Conservation (phyloP, 2,888 invertebrate genomes). For the Drosophila tanythrix region DNA sequence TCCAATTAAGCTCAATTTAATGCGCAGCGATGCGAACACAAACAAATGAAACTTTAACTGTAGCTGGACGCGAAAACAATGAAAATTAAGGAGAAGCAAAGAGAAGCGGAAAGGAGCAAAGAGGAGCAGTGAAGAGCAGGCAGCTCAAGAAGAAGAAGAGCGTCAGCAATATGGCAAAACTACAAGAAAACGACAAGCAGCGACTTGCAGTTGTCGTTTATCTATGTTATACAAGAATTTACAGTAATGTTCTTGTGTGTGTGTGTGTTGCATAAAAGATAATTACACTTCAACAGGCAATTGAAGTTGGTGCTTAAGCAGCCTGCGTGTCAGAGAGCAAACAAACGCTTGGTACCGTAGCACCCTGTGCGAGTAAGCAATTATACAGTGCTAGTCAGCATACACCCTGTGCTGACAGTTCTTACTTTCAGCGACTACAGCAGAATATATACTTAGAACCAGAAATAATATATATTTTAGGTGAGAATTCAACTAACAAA, state of each 20-base stretch:
- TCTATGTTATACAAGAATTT: slow-evolving; percentile 45
- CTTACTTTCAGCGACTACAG: not conserved
- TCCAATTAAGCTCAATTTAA: slow-evolving; percentile 78
- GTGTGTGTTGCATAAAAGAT: slow-evolving; percentile 11
- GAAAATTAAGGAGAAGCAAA: not conserved
- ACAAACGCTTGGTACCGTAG: not conserved
- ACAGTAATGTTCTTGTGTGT: slow-evolving; percentile 29
- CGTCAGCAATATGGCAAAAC: not conserved
- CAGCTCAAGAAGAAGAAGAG: not conserved
- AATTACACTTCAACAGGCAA: slow-evolving; percentile 38
- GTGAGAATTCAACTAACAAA: not conserved
- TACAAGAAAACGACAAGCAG: slow-evolving; percentile 9
- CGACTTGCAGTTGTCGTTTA: slow-evolving; percentile 31
- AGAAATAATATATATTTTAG: not conserved
- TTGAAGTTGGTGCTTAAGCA: not conserved
- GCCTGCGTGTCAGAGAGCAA: not conserved
- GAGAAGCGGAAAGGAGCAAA: not conserved
- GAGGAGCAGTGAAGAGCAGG: not conserved
- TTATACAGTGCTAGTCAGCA: not conserved
- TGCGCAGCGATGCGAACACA: slow-evolving; percentile 31
- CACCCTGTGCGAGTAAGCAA: not conserved
- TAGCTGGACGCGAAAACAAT: slow-evolving; percentile 6
- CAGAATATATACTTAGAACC: not conserved
- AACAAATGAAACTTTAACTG: slow-evolving; percentile 31
- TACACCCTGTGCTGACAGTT: not conserved